Conservation (phyloP, 1,140 invertebrate species). For the Eubasilissa regina region DNA sequence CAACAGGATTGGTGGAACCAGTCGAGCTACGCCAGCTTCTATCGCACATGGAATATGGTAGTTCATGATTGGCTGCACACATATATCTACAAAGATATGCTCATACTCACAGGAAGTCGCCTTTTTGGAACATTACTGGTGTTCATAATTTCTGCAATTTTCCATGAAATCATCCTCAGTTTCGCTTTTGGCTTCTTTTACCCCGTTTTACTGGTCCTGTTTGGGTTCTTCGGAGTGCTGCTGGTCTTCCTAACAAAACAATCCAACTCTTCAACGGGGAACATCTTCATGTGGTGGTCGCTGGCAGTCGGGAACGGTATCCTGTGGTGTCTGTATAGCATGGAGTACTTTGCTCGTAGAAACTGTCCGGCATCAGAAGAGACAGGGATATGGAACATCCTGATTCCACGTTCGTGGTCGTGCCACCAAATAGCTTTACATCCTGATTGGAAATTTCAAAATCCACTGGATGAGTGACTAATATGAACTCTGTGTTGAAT, state of each 20-base stretch:
- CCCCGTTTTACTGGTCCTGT: conserved; percentile 85
- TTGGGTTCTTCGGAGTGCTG: conserved; percentile 75
- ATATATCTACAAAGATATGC: conserved; percentile 92
- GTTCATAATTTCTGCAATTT: conserved; percentile 79
- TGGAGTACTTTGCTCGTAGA: conserved; percentile 88
- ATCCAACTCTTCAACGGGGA: conserved; percentile 74
- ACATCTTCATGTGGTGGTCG: conserved; percentile 87
- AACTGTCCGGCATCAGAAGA: conserved; percentile 79
- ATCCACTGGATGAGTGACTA: conserved; percentile 62
- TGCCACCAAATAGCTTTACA: conserved; percentile 71
- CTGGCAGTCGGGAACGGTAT: conserved; percentile 86
- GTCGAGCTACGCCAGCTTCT: conserved; percentile 85
- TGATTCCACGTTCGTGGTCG: conserved; percentile 76
- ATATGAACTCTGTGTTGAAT: no score
- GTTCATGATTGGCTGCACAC: conserved; percentile 96
- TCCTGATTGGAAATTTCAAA: conserved; percentile 70
- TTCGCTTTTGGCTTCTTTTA: conserved; percentile 89
- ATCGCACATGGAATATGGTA: conserved; percentile 94
- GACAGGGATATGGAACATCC: conserved; percentile 67
- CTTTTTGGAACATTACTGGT: conserved; percentile 73
- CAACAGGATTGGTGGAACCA: conserved; percentile 95
- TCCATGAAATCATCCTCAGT: conserved; percentile 90
- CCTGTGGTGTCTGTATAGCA: conserved; percentile 83
- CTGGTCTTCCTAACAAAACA: conserved; percentile 70
- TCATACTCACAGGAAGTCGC: conserved; percentile 74